Percentiles rank a stretch among this genome's conserved stretches.
Evolutionary conservation across 2,113 vertebrate genomes (phyloP).

Genomic region (Pithys albifrons): DNA sequence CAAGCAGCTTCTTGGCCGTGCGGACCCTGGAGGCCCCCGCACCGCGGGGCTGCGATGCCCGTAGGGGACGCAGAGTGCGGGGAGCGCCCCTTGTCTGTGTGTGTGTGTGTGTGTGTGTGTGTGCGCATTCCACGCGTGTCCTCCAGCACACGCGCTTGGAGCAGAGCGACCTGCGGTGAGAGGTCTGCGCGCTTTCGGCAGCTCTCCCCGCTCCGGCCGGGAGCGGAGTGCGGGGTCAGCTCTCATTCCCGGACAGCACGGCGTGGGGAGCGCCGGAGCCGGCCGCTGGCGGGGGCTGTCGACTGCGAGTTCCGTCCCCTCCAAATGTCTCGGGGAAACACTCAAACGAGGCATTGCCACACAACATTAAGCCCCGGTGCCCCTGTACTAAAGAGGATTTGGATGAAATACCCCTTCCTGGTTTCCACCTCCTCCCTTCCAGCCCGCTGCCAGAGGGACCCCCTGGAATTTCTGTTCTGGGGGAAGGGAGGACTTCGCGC

Average conservation of each 20-base stretch:
- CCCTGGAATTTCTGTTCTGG: neutral
- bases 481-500: neutral
- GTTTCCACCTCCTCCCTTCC: neutral
- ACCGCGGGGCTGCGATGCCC: neutral
- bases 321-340: neutral
- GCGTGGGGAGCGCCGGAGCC: neutral
- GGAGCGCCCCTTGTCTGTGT: neutral
- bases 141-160: neutral
- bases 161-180: neutral
- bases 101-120: neutral
- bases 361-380: neutral
- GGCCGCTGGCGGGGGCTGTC: rapidly evolving
- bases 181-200: neutral
- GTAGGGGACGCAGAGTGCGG: no score
- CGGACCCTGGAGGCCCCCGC: neutral
- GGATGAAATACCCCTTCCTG: neutral
- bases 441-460: neutral
- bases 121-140: neutral
- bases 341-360: neutral
- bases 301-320: neutral
- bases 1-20: neutral
- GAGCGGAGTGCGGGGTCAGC: neutral
- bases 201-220: neutral
- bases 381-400: neutral
- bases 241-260: rapidly evolving